These are phyloP conservation scores for Pygoscelis adeliae DNA, from an alignment of 2,113 vertebrate genomes.

Conservation along the genomic window DNA sequence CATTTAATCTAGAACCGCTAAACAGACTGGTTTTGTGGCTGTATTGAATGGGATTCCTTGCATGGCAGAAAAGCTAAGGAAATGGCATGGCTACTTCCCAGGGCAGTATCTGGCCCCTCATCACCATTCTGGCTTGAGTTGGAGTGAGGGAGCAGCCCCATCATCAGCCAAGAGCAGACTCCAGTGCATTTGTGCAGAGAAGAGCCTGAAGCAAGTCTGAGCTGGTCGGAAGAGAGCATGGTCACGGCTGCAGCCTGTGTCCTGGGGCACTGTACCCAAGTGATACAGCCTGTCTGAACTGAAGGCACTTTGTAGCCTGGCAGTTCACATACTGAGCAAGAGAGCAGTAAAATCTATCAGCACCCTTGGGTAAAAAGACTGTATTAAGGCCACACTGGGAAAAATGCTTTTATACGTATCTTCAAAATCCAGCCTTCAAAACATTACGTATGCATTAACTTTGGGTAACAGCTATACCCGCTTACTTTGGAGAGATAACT, in stretches of 20 bases:
- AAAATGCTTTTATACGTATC: not conserved
- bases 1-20: not conserved
- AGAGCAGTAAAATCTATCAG: not conserved
- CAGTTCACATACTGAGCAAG: not conserved
- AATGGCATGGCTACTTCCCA: not conserved
- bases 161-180: not conserved
- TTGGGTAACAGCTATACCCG: not conserved
- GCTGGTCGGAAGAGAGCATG: not conserved
- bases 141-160: not conserved
- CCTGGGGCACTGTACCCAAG: not conserved
- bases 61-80: not conserved
- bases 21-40: not conserved
- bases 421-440: not conserved
- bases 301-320: not conserved
- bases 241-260: not conserved
- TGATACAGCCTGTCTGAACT: not conserved
- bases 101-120: not conserved
- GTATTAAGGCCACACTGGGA: not conserved
- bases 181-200: not conserved
- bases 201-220: not conserved
- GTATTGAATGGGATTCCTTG: not conserved
- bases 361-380: not conserved
- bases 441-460: not conserved
- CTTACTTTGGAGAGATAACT: not conserved
- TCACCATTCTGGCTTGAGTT: not conserved